Percentiles rank a stretch among this genome's conserved stretches.
These are phyloP conservation scores for Alcis repandata DNA, from an alignment of 2,888 invertebrate species.

Conservation along the genomic window DNA sequence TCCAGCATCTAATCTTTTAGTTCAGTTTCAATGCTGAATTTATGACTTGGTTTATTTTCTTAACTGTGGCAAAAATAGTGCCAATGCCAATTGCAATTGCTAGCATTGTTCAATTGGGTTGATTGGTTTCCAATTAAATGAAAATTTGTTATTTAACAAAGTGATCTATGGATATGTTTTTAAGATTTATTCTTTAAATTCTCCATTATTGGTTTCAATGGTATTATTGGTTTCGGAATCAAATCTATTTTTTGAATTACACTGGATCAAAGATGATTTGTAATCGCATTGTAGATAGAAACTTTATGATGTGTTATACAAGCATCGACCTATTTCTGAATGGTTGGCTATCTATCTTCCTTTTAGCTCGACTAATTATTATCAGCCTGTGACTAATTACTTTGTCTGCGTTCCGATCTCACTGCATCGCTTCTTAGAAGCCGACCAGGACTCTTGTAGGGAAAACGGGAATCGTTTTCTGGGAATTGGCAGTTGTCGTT, in stretches of 20 bases:
- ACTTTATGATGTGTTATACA: slow-evolving; percentile 43
- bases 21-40: slow-evolving; percentile 31
- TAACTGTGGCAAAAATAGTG: slow-evolving; percentile 36
- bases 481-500: slow-evolving; percentile 63
- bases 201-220: not conserved
- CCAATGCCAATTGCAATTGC: slow-evolving; percentile 33
- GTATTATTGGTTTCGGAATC: too few relatives aligned
- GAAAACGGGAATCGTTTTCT: slow-evolving; percentile 67
- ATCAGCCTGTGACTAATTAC: slow-evolving; percentile 43
- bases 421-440: slow-evolving; percentile 65
- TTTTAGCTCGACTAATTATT: slow-evolving; percentile 45
- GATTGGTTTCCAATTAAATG: slow-evolving; percentile 40
- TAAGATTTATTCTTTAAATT: not conserved
- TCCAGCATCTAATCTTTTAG: slow-evolving; percentile 19
- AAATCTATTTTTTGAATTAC: not conserved
- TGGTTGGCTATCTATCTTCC: slow-evolving; percentile 39
- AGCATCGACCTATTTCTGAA: slow-evolving; percentile 47
- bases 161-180: not conserved
- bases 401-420: slow-evolving; percentile 38
- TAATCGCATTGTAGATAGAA: slow-evolving; percentile 10
- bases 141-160: slow-evolving; percentile 26
- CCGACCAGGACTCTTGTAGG: slow-evolving; percentile 64
- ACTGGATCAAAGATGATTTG: not conserved
- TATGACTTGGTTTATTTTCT: slow-evolving; percentile 34
- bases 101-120: slow-evolving; percentile 34